Percentiles rank a stretch among this genome's conserved stretches.
phyloP scores from a whole-genome alignment of 1,140 invertebrate species.

The Drosophila ogumai region DNA sequence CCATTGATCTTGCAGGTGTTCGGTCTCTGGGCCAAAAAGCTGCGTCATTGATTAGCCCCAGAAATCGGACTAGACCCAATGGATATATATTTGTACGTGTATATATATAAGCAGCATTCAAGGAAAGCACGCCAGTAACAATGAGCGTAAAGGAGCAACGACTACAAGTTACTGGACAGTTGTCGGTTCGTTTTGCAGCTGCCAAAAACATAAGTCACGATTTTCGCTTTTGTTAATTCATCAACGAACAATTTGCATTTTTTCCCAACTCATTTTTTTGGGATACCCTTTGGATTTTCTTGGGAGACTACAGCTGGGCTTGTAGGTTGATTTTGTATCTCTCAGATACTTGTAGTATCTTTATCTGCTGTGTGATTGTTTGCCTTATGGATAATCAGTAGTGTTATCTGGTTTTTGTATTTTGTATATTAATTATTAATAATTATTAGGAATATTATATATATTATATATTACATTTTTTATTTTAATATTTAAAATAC shows the following conservation, averaged over 20 bases:
- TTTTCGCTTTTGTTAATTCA: slow-evolving; percentile 84
- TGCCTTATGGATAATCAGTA: not conserved
- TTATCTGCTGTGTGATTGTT: not conserved
- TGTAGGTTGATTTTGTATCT: not conserved
- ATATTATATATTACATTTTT: too few species aligned
- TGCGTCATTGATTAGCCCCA: slow-evolving; percentile 75
- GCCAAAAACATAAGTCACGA: slow-evolving; percentile 84
- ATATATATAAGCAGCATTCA: not conserved
- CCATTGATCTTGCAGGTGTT: slow-evolving; percentile 71
- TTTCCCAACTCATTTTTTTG: slow-evolving; percentile 57
- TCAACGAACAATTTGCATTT: slow-evolving; percentile 84
- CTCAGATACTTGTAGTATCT: not conserved
- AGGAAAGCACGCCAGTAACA: slow-evolving; percentile 21
- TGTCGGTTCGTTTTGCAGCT: slow-evolving; percentile 69
- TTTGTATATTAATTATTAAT: not conserved
- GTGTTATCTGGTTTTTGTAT: not conserved
- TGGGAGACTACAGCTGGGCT: not conserved
- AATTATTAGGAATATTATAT: too few species aligned
- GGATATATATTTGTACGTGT: not conserved
- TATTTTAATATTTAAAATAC: not conserved
- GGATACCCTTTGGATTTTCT: slow-evolving; percentile 28
- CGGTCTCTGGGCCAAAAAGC: slow-evolving; percentile 49
- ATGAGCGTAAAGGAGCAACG: slow-evolving; percentile 25
- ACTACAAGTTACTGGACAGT: slow-evolving; percentile 55
- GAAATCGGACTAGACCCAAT: slow-evolving; percentile 62